Percentiles rank a stretch among this genome's conserved stretches.
These are phyloP conservation scores for Poliocrania exsul DNA, from an alignment of 2,797 vertebrate genomes.

Conservation along the genomic window DNA sequence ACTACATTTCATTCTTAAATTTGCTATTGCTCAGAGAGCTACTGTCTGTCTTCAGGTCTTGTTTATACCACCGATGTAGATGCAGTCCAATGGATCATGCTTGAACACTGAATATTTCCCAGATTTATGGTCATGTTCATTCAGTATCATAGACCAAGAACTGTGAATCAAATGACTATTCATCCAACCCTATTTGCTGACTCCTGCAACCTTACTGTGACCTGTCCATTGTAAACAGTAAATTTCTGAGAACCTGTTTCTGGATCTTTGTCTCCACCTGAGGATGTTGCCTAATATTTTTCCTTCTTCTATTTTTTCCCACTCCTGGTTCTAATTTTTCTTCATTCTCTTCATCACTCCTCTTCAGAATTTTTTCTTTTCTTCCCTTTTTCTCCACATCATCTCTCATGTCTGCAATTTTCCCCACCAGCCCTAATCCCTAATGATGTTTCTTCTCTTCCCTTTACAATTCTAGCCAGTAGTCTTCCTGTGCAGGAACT, in stretches of 20 bases:
- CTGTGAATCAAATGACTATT: neutral
- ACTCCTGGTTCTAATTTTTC: neutral
- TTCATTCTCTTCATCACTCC: neutral
- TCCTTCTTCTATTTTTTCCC: neutral
- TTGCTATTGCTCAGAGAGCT: neutral
- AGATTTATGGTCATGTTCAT: neutral
- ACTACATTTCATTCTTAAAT: constrained; percentile 65
- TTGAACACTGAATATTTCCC: neutral
- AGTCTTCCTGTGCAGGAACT: neutral
- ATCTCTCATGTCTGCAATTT: neutral
- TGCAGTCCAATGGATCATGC: neutral
- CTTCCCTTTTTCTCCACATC: neutral
- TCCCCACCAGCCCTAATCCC: neutral
- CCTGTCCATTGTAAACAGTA: neutral
- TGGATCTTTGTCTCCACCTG: neutral
- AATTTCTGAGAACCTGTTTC: neutral
- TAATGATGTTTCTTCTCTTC: neutral
- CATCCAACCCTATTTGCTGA: neutral
- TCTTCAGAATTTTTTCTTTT: neutral
- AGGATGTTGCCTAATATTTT: neutral
- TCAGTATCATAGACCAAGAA: neutral
- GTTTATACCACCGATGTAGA: constrained; percentile 12
- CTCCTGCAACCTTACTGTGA: neutral
- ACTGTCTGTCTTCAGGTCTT: constrained; percentile 19
- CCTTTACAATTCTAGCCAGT: neutral